Base-by-base conservation (phyloP, 2,113 vertebrate genomes). In the Spea bombifrons region DNA sequence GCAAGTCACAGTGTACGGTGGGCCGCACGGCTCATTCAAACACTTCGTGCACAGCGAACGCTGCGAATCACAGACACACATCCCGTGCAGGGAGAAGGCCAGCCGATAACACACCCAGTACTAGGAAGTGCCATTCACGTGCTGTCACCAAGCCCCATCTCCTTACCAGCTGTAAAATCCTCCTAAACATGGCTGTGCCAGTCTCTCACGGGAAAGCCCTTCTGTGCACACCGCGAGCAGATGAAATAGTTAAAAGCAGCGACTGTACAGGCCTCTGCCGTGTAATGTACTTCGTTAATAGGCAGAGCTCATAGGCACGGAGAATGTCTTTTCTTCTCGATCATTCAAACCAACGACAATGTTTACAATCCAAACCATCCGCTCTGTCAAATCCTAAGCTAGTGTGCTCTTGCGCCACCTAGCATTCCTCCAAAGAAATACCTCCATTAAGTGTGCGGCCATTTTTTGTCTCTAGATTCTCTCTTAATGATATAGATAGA, bases 261-360 rank as follows among this genome's bases (percentile, higher is more conserved):
- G 16, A 30, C 55, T 7, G 45, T 30, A 5, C 30, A 9, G 46
- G 43, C 75, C 7, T 61, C 12, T 13, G 44, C 63, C 64, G 45
- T 53, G 3, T 57, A 45, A 30, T 47, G 61, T 73, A 67, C n/a
- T 45, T 49, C 43, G 17, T 16, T 30, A 30, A 16, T 17, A 63
- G 64, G 45, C 4, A 46, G 53, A n/a, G 46, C 70, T n/a, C 63
- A 80, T 64, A 66, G 15, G 45, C 63, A 67, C 64, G 72, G 48
- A 44, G 77, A 46, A 43, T 46, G 77, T 66, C 77, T 80, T 47
- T 67, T 73, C 76, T 78, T 73, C 77, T 80, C 61, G 77, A 80
- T 80, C 77, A 66, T 73, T 80, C 77, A 80, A 73, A 80, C 77
- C 77, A 80, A 59, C 77, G 77, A 80, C 64, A 80, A 80, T 80